These are phyloP conservation scores for Dryas iulia DNA, from an alignment of 1,140 invertebrate genomes.

Conservation along the genomic window DNA sequence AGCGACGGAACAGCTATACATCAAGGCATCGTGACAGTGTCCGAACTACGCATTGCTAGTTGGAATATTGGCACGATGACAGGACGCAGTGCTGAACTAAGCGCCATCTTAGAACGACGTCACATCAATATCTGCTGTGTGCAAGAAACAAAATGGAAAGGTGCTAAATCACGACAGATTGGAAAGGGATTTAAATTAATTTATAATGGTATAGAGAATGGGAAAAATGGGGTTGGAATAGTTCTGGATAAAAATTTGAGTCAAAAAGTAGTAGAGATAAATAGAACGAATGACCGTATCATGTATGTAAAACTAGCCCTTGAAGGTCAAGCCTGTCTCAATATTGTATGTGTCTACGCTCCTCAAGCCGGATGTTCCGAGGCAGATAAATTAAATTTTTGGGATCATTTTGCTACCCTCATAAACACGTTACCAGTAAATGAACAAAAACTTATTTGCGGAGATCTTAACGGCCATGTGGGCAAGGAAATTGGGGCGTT, in stretches of 20 bases:
- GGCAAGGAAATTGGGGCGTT: not conserved
- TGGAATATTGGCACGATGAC: constrained; percentile 15
- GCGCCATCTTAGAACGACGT: not conserved
- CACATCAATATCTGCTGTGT: constrained; percentile 24
- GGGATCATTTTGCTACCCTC: not conserved
- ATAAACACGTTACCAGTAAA: not conserved
- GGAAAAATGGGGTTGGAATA: not conserved
- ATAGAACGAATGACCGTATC: constrained; percentile 12
- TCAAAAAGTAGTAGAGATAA: not conserved
- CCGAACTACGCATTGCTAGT: constrained; percentile 1
- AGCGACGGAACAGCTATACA: too few relatives aligned
- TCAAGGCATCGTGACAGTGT: not conserved
- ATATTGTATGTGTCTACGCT: constrained; percentile 7
- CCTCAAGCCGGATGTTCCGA: constrained; percentile 7
- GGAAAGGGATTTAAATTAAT: constrained; percentile 25
- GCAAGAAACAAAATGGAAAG: constrained; percentile 32
- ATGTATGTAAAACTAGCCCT: constrained; percentile 5
- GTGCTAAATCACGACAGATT: constrained; percentile 27
- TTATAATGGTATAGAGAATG: constrained; percentile 10
- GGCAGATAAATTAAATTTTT: constrained; percentile 5
- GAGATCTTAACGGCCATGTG: constrained; percentile 9
- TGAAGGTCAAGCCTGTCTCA: constrained; percentile 1
- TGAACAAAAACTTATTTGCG: constrained; percentile 1
- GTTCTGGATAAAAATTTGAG: not conserved
- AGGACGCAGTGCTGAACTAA: not conserved